Percentiles rank a stretch among this genome's conserved stretches.
phyloP scores from a whole-genome alignment of 2,888 invertebrate genomes.

The Lymantria dispar region DNA sequence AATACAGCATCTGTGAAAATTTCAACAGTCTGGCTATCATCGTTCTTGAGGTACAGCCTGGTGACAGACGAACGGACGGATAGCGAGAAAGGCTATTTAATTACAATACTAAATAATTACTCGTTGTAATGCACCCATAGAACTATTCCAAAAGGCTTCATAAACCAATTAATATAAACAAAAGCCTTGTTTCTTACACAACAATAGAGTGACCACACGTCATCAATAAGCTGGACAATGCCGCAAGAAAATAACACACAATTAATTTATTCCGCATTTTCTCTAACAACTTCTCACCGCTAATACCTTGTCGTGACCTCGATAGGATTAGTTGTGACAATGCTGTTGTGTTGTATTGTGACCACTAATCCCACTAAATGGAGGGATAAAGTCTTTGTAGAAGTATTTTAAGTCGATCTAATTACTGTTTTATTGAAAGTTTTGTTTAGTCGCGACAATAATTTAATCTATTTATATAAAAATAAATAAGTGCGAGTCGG shows the following conservation, averaged over 20 bases:
- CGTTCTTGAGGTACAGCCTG: too few species aligned
- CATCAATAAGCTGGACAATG: neutral
- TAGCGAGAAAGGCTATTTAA: too few species aligned
- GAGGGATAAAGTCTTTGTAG: neutral
- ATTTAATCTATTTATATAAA: too few species aligned
- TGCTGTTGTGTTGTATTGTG: neutral
- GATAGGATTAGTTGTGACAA: neutral
- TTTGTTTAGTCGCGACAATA: neutral
- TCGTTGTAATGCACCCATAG: too few species aligned
- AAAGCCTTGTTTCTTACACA: slow-evolving; percentile 1
- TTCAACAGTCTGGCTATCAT: too few species aligned
- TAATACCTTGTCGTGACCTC: neutral
- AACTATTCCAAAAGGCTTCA: neutral
- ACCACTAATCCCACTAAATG: neutral
- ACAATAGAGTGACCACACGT: neutral
- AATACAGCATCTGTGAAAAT: too few species aligned
- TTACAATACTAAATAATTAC: too few species aligned
- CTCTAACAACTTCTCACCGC: neutral
- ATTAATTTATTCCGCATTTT: slow-evolving; percentile 3
- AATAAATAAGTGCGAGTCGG: too few species aligned
- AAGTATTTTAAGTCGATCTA: neutral
- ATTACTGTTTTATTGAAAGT: neutral
- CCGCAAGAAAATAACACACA: neutral
- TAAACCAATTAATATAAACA: slow-evolving; percentile 1
- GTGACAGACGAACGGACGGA: too few species aligned